These are phyloP conservation scores for Eleutherodactylus coqui DNA, from an alignment of 2,797 vertebrate genomes.

Conservation along the genomic window DNA sequence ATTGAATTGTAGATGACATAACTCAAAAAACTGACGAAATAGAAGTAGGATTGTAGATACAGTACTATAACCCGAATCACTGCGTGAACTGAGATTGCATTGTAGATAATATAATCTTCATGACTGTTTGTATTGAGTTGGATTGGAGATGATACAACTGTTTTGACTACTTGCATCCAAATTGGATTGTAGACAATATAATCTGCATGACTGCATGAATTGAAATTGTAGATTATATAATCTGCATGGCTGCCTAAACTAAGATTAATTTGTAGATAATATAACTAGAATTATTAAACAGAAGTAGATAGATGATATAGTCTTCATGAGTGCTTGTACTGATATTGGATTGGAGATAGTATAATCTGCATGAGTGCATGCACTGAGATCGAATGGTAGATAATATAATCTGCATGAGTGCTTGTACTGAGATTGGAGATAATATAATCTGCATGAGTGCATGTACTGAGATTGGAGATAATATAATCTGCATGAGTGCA, in stretches of 20 bases:
- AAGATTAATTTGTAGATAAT: background rate
- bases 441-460: constrained; percentile 6
- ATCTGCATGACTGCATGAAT: background rate
- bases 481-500: background rate
- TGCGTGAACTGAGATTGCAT: background rate
- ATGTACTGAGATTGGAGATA: background rate
- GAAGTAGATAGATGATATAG: background rate
- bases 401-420: background rate
- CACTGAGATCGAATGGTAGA: background rate
- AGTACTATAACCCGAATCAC: background rate
- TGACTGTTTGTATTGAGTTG: background rate
- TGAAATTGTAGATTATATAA: background rate
- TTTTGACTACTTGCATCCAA: background rate
- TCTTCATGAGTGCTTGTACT: background rate
- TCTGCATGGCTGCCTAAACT: background rate
- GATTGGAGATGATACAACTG: background rate
- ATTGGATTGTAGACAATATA: background rate
- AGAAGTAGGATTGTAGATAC: background rate
- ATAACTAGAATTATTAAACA: too few species aligned
- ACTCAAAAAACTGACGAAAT: background rate
- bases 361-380: background rate
- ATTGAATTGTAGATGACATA: background rate
- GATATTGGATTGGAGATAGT: background rate
- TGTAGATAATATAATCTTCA: background rate
- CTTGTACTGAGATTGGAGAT: background rate